phyloP scores from a whole-genome alignment of 2,797 vertebrate species.

The Tarsius wallacei region DNA sequence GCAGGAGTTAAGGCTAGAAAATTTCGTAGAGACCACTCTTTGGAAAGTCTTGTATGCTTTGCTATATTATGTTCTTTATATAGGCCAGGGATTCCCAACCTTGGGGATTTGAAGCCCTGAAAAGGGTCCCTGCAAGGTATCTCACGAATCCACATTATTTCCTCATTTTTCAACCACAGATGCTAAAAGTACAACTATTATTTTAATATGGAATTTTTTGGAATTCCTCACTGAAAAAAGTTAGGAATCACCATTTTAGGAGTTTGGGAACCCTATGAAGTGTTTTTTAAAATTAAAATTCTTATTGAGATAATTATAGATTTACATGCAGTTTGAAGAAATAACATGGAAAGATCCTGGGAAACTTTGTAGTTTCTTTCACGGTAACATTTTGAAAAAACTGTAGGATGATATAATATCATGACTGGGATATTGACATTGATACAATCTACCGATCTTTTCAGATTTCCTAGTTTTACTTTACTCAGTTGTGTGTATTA shows the following conservation, averaged over 20 bases:
- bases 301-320: constrained; percentile 56
- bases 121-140: background rate
- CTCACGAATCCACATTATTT: constrained; percentile 38
- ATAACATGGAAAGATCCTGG: background rate
- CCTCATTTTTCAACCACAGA: constrained; percentile 1
- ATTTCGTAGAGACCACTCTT: background rate
- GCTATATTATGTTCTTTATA: constrained; percentile 16
- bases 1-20: background rate
- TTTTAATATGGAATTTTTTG: constrained; percentile 43
- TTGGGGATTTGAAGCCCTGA: constrained; percentile 26
- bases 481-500: background rate
- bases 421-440: constrained; percentile 6
- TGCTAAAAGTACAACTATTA: constrained; percentile 58
- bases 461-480: constrained; percentile 24
- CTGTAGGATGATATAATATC: background rate
- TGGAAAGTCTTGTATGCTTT: constrained; percentile 30
- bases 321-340: constrained; percentile 39
- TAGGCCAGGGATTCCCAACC: background rate
- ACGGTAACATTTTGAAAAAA: constrained; percentile 55
- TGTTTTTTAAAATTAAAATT: constrained; percentile 52
- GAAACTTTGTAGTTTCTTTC: constrained; percentile 33
- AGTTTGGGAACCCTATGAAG: constrained; percentile 20
- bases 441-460: constrained; percentile 26
- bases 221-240: constrained; percentile 33
- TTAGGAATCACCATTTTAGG: constrained; percentile 28